Evolutionary conservation across 2,888 invertebrate species (phyloP).

Genomic region (Phania funesta): DNA sequence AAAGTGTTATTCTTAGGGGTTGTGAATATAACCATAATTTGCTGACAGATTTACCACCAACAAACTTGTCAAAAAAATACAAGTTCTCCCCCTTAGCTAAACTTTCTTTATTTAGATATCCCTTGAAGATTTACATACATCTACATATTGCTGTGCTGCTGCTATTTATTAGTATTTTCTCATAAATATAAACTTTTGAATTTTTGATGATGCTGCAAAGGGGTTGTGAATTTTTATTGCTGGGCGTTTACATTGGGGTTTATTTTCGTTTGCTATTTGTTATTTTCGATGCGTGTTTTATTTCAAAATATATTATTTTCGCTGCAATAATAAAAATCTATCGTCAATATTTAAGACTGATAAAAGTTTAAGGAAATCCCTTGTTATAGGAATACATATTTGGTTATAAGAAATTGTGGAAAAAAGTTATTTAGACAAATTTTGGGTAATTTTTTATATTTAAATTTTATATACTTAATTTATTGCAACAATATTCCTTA

Average conservation of each 20-base stretch:
- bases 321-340: conserved; percentile 59
- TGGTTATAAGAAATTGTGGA: not conserved
- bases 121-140: not conserved
- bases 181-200: conserved; percentile 66
- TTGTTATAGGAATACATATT: not conserved
- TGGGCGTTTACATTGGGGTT: conserved; percentile 61
- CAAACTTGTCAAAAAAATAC: too few relatives aligned
- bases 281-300: conserved; percentile 33
- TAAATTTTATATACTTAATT: too few relatives aligned
- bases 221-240: conserved; percentile 64
- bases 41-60: too few relatives aligned
- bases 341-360: conserved; percentile 44
- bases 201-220: conserved; percentile 67
- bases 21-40: too few relatives aligned
- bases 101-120: too few relatives aligned
- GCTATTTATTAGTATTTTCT: conserved; percentile 1
- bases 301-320: conserved; percentile 31
- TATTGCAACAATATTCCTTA: too few relatives aligned
- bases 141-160: not conserved
- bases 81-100: too few relatives aligned
- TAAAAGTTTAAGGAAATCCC: conserved; percentile 35
- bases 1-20: too few relatives aligned
- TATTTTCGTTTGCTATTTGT: conserved; percentile 28
- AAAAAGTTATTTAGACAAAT: too few relatives aligned
- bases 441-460: too few relatives aligned